These are phyloP conservation scores for Trachurus trachurus DNA, from an alignment of 2,797 vertebrate genomes.

Conservation along the genomic window DNA sequence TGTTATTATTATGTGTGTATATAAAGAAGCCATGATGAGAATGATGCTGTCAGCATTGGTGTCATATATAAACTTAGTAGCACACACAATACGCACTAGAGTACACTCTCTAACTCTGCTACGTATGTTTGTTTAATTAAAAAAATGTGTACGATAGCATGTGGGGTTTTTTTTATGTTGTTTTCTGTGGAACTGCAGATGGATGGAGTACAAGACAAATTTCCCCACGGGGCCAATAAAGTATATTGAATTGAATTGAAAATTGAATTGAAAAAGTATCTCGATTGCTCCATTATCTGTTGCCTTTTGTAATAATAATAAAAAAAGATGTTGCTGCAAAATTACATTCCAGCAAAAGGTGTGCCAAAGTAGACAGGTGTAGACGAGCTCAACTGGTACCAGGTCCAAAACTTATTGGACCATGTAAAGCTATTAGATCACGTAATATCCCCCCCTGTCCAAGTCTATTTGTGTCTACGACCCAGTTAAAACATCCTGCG, in stretches of 20 bases:
- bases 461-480: constrained; percentile 23
- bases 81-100: background rate
- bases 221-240: no score
- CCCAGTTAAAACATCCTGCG: constrained; percentile 43
- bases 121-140: no score
- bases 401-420: background rate
- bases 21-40: constrained; percentile 13
- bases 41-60: background rate
- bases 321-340: background rate
- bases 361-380: background rate
- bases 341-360: background rate
- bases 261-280: background rate
- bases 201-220: no score
- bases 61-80: background rate
- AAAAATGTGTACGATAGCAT: no score
- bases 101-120: background rate
- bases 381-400: background rate
- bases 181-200: no score
- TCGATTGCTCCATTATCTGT: background rate
- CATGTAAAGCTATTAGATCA: constrained; percentile 3
- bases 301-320: background rate
- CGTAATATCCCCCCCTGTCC: constrained; percentile 16
- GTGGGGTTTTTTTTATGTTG: no score
- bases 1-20: constrained; percentile 9
- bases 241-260: no score